Evolutionary conservation across 2,888 invertebrate species (phyloP).

Genomic region (Oxystoma pomonae): DNA sequence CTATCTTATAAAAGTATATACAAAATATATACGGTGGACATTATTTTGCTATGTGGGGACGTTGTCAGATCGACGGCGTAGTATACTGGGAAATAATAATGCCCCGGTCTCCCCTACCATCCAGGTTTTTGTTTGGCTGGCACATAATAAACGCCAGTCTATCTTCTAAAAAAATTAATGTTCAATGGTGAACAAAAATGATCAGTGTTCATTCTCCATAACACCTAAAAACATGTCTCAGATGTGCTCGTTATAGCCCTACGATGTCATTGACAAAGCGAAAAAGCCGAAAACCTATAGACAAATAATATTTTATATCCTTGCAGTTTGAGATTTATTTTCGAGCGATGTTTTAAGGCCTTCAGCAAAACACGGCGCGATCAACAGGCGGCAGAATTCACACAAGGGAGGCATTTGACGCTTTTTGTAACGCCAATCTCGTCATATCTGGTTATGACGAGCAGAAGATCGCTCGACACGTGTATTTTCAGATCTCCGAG

Average conservation of each 20-base stretch:
- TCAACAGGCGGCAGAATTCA: constrained; percentile 26
- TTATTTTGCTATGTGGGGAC: too few relatives aligned
- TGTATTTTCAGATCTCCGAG: constrained; percentile 28
- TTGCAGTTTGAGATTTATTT: background rate
- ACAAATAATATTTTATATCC: background rate
- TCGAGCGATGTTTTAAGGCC: background rate
- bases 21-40: too few relatives aligned
- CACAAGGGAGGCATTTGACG: constrained; percentile 26
- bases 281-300: background rate
- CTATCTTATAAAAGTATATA: too few relatives aligned
- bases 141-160: too few relatives aligned
- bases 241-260: background rate
- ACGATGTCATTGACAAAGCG: background rate
- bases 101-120: too few relatives aligned
- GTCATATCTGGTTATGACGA: constrained; percentile 40
- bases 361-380: constrained; percentile 5
- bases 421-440: constrained; percentile 26
- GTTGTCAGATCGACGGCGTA: too few relatives aligned
- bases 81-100: too few relatives aligned
- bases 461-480: constrained; percentile 36
- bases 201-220: background rate
- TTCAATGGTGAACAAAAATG: background rate
- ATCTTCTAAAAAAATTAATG: background rate
- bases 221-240: background rate
- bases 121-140: too few relatives aligned